These are phyloP conservation scores for Siniperca chuatsi DNA, from an alignment of 2,113 vertebrate species.

Conservation along the genomic window DNA sequence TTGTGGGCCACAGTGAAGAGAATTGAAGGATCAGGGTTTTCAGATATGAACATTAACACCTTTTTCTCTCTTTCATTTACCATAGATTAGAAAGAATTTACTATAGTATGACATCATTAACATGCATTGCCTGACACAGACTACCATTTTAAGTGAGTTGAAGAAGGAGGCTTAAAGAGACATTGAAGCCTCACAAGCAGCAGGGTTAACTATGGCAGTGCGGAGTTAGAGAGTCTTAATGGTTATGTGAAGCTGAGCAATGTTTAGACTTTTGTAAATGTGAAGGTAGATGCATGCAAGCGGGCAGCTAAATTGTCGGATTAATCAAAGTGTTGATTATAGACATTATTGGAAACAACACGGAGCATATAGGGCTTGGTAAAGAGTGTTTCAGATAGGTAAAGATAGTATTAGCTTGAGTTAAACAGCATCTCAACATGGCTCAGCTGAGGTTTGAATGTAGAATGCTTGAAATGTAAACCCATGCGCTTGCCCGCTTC, in stretches of 20 bases:
- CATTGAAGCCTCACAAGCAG: slow-evolving; percentile 3
- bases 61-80: slow-evolving; percentile 1
- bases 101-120: slow-evolving; percentile 18
- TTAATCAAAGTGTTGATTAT: background rate
- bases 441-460: slow-evolving; percentile 56
- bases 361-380: background rate
- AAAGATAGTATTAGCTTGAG: background rate
- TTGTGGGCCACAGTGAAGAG: slow-evolving; percentile 1
- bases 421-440: background rate
- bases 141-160: background rate
- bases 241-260: background rate
- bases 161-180: background rate
- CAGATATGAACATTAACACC: slow-evolving; percentile 1
- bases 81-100: slow-evolving; percentile 6
- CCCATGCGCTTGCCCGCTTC: slow-evolving; percentile 28
- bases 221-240: background rate
- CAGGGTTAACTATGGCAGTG: background rate
- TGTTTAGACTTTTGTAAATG: background rate
- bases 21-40: slow-evolving; percentile 41
- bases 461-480: slow-evolving; percentile 63
- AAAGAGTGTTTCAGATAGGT: background rate
- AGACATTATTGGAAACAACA: background rate
- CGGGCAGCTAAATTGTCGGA: background rate
- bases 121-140: slow-evolving; percentile 3
- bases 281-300: slow-evolving; percentile 16